Evolutionary conservation across 1,140 invertebrate species (phyloP).

Genomic region (Diabrotica undecimpunctata): DNA sequence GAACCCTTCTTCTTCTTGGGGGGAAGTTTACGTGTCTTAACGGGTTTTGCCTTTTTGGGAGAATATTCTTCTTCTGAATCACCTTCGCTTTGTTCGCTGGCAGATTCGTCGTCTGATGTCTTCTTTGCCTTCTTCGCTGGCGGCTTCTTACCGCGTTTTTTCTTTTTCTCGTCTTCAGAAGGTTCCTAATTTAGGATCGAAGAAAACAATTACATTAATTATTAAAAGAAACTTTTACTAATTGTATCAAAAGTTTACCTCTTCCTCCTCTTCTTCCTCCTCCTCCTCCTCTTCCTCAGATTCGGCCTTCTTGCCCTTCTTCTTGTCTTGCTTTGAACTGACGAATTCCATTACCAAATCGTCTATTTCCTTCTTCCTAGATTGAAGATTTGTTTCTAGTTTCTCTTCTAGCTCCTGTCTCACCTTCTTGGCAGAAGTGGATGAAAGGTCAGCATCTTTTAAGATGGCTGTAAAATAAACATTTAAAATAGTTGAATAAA

Average conservation of each 20-base stretch:
- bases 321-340: slow-evolving; percentile 56
- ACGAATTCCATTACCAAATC: slow-evolving; percentile 76
- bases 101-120: slow-evolving; percentile 59
- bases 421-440: slow-evolving; percentile 87
- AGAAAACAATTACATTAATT: no score
- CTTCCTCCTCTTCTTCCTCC: slow-evolving; percentile 57
- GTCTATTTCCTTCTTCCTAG: slow-evolving; percentile 80
- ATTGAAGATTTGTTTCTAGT: slow-evolving; percentile 69
- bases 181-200: slow-evolving; percentile 51
- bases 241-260: slow-evolving; percentile 38
- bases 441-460: slow-evolving; percentile 79
- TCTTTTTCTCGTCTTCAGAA: slow-evolving; percentile 58
- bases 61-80: slow-evolving; percentile 68
- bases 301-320: slow-evolving; percentile 52
- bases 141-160: slow-evolving; percentile 57
- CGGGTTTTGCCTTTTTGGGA: slow-evolving; percentile 56
- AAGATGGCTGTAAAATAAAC: slow-evolving; percentile 67
- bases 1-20: slow-evolving; percentile 68
- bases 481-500: background rate
- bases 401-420: slow-evolving; percentile 81
- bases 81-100: slow-evolving; percentile 57
- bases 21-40: slow-evolving; percentile 47
- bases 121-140: slow-evolving; percentile 57
- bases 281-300: slow-evolving; percentile 60
- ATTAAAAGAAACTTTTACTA: no score